A percentile compares a stretch with the other conserved stretches of the same genome.
Conservation (phyloP, 2,113 vertebrate species). For the Alces alces region DNA sequence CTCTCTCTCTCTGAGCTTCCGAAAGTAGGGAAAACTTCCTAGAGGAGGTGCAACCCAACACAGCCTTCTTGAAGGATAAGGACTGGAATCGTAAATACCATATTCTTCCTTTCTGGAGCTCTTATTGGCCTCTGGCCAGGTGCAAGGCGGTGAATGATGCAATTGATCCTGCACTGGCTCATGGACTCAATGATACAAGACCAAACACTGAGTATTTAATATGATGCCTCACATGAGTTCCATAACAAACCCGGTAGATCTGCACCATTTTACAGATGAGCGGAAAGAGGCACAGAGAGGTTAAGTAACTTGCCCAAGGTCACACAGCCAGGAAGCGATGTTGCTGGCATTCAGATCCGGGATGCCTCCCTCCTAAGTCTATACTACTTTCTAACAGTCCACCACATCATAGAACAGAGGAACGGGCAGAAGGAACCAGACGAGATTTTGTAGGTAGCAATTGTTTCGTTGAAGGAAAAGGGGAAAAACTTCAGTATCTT, state of each 20-base stretch:
- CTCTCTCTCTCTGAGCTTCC: not conserved
- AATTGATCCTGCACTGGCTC: not conserved
- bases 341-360: not conserved
- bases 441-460: not conserved
- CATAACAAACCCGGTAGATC: not conserved
- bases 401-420: not conserved
- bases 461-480: not conserved
- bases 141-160: no score
- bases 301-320: not conserved
- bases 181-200: not conserved
- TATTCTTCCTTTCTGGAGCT: not conserved
- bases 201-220: not conserved
- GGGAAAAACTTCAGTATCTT: not conserved
- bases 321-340: not conserved
- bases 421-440: not conserved
- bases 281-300: not conserved
- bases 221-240: not conserved
- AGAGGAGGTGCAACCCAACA: not conserved
- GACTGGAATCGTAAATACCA: not conserved
- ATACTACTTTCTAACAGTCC: not conserved
- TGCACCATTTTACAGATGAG: not conserved
- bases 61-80: not conserved
- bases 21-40: not conserved
- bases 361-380: not conserved
- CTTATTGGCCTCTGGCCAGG: not conserved